A percentile compares a stretch with the other conserved stretches of the same genome.
These are phyloP conservation scores for Magallana angulata DNA, from an alignment of 1,140 invertebrate species.

Conservation along the genomic window DNA sequence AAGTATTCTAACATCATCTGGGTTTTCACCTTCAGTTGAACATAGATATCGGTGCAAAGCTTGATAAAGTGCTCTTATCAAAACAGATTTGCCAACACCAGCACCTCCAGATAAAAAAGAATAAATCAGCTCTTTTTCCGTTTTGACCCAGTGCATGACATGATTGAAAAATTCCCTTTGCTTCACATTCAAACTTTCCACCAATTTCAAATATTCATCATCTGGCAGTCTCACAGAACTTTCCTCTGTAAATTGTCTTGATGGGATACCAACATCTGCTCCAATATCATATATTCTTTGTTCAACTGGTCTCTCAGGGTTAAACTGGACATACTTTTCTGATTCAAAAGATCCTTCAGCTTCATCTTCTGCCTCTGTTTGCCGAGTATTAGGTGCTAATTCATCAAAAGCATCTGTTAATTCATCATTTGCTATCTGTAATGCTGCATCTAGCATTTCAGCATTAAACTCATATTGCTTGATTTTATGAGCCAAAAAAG, in stretches of 20 bases:
- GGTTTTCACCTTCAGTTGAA: too few species aligned
- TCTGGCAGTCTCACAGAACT: neutral
- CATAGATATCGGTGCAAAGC: too few species aligned
- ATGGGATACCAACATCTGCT: constrained; percentile 39
- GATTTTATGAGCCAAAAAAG: neutral
- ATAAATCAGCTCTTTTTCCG: constrained; percentile 29
- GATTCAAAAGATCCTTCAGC: constrained; percentile 2
- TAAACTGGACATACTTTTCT: constrained; percentile 15
- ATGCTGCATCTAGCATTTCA: neutral
- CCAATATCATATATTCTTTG: constrained; percentile 45
- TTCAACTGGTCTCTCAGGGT: constrained; percentile 38
- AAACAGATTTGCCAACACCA: constrained; percentile 51
- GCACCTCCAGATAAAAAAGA: constrained; percentile 51
- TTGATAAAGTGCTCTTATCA: too few species aligned
- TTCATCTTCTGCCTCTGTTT: neutral
- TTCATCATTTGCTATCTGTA: neutral
- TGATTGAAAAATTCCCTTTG: constrained; percentile 49
- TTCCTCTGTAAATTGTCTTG: neutral
- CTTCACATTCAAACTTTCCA: constrained; percentile 29
- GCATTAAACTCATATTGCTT: constrained; percentile 21
- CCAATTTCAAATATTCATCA: constrained; percentile 33
- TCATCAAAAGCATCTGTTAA: neutral
- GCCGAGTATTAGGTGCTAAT: too few species aligned
- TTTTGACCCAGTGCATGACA: constrained; percentile 33
- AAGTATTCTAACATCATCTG: too few species aligned